Conservation (phyloP, 2,113 vertebrate genomes). For the Misgurnus mizolepis region DNA sequence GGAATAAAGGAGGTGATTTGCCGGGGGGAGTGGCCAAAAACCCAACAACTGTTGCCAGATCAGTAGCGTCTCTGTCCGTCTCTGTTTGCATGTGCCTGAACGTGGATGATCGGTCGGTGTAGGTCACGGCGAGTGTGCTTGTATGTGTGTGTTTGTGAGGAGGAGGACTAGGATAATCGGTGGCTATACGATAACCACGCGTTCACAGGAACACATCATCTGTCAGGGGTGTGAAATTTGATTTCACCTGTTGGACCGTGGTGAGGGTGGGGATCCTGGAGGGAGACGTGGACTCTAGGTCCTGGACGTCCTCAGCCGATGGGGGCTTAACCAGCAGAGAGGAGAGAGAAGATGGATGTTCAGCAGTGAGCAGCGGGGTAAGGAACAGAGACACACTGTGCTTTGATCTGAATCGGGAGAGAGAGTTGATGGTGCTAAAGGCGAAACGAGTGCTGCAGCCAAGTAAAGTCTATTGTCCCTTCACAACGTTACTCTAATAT, state of each 20-base stretch:
- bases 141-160: conserved; percentile 35
- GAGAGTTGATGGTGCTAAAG: not conserved
- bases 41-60: conserved; percentile 57
- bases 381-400: not conserved
- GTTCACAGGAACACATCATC: not conserved
- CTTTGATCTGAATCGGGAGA: not conserved
- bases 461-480: conserved; percentile 38
- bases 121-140: conserved; percentile 14
- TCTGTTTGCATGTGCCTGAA: conserved; percentile 30
- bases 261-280: conserved; percentile 27
- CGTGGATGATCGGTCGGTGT: conserved; percentile 13
- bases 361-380: conserved; percentile 36
- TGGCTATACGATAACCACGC: not conserved
- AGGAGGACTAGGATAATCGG: not conserved
- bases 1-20: conserved; percentile 42
- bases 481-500: not conserved
- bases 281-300: conserved; percentile 9
- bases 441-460: conserved; percentile 25
- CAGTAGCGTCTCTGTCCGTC: conserved; percentile 43
- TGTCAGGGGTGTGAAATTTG: not conserved
- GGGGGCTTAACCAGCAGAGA: conserved; percentile 21
- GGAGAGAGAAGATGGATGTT: conserved; percentile 21
- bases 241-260: conserved; percentile 47
- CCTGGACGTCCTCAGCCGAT: conserved; percentile 22
- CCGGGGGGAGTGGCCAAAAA: conserved; percentile 61